phyloP scores from a whole-genome alignment of 2,888 invertebrate species.

The Globia sparganii region DNA sequence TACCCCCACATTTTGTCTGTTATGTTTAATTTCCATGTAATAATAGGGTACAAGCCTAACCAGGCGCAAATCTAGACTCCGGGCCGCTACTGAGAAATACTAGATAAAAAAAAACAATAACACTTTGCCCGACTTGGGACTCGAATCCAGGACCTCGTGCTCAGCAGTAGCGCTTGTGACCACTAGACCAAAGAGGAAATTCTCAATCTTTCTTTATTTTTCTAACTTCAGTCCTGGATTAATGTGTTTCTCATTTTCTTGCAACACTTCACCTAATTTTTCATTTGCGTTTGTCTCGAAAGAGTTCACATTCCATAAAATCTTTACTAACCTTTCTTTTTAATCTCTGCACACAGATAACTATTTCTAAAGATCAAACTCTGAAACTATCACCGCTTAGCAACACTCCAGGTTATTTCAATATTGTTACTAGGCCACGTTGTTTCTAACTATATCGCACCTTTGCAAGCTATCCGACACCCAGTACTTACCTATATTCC shows the following conservation, averaged over 20 bases:
- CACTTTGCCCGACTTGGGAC: too few relatives aligned
- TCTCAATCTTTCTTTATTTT: not conserved
- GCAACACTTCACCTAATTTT: not conserved
- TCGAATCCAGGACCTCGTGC: too few relatives aligned
- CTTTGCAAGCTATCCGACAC: slow-evolving; percentile 36
- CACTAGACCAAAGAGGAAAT: too few relatives aligned
- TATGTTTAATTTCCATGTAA: too few relatives aligned
- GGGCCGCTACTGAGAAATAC: too few relatives aligned
- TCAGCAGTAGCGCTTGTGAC: too few relatives aligned
- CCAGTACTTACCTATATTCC: slow-evolving; percentile 14
- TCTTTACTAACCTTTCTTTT: not conserved
- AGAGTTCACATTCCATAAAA: not conserved
- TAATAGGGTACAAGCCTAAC: too few relatives aligned
- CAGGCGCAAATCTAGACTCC: too few relatives aligned
- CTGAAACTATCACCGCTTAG: not conserved
- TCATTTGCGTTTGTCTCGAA: not conserved
- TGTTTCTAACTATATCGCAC: not conserved
- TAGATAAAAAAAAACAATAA: too few relatives aligned
- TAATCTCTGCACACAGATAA: not conserved
- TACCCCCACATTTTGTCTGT: too few relatives aligned
- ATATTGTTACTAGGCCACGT: slow-evolving; percentile 22
- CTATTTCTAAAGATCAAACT: not conserved
- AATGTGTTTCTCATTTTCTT: not conserved
- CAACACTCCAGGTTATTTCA: slow-evolving; percentile 2
- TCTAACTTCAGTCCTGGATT: not conserved